Conservation (phyloP, 2,797 vertebrate species). For the Acanthornis magna region DNA sequence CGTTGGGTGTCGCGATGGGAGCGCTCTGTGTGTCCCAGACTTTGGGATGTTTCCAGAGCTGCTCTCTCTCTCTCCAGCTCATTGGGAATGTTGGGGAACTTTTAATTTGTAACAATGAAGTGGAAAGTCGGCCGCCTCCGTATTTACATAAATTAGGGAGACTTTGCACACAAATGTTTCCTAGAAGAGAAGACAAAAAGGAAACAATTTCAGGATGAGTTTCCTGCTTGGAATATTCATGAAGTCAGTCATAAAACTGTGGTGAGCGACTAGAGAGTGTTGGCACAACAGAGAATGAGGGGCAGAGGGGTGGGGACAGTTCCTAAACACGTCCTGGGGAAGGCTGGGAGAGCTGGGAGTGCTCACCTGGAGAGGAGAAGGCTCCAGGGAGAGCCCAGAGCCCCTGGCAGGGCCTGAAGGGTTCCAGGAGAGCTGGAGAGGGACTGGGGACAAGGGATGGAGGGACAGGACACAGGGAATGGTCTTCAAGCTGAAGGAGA, state of each 20-base stretch:
- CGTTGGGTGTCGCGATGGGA: neutral
- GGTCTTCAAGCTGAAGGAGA: neutral
- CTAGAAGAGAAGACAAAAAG: constrained; percentile 19
- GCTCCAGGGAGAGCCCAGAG: neutral
- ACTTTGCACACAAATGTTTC: constrained; percentile 43
- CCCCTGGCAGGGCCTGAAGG: neutral
- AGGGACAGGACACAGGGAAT: neutral
- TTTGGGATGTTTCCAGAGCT: neutral
- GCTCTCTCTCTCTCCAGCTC: constrained; percentile 14
- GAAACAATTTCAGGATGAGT: constrained; percentile 25
- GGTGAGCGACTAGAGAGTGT: neutral
- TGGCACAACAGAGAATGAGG: neutral
- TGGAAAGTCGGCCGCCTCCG: neutral
- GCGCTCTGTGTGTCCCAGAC: neutral
- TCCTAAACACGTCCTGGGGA: neutral
- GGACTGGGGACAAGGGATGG: neutral
- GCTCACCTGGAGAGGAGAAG: neutral
- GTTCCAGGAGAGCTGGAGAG: neutral
- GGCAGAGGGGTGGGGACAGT: neutral
- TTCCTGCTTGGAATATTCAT: constrained; percentile 56
- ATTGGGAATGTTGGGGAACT: constrained; percentile 53
- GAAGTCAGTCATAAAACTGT: neutral
- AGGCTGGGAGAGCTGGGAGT: neutral
- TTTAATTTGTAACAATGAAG: constrained; percentile 49
- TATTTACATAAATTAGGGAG: constrained; percentile 54